Conservation (phyloP, 2,797 vertebrate species). For the Coregonus sp. region DNA sequence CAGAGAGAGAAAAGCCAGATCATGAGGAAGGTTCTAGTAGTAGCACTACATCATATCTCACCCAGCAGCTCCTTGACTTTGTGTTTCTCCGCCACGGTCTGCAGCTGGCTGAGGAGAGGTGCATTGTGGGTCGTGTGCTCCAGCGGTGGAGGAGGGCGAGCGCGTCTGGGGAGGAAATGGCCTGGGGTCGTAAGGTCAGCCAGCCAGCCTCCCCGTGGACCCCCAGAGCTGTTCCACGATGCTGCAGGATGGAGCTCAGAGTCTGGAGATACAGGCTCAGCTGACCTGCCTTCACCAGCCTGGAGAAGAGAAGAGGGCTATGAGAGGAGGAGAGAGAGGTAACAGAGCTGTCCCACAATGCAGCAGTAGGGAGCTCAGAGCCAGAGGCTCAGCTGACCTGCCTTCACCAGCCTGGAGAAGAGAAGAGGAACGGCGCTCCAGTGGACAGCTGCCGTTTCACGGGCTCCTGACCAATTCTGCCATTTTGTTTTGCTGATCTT, state of each 20-base stretch:
- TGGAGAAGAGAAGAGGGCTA: conserved; percentile 61
- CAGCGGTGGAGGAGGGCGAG: conserved; percentile 85
- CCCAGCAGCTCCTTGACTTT: conserved; percentile 79
- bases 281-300: conserved; percentile 67
- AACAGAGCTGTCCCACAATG: too few relatives aligned
- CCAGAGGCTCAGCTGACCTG: conserved; percentile 72
- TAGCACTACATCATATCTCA: conserved; percentile 66
- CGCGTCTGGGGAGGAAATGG: conserved; percentile 75
- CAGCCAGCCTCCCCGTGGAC: conserved; percentile 68
- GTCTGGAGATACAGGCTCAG: conserved; percentile 77
- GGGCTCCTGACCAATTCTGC: too few relatives aligned
- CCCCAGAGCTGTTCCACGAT: conserved; percentile 67
- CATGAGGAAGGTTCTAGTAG: too few relatives aligned
- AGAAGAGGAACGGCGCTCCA: background rate
- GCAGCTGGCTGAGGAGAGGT: conserved; percentile 75
- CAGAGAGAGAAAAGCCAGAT: too few relatives aligned
- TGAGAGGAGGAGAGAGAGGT: background rate
- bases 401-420: conserved; percentile 74
- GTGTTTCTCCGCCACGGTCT: conserved; percentile 71
- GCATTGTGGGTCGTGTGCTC: conserved; percentile 71
- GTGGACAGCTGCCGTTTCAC: too few relatives aligned
- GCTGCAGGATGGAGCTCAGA: conserved; percentile 80
- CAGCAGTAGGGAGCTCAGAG: conserved; percentile 41
- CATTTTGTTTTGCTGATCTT: too few relatives aligned
- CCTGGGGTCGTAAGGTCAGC: conserved; percentile 69